Conservation (phyloP, 2,888 invertebrate genomes). For the Ornithoptera alexandrae region DNA sequence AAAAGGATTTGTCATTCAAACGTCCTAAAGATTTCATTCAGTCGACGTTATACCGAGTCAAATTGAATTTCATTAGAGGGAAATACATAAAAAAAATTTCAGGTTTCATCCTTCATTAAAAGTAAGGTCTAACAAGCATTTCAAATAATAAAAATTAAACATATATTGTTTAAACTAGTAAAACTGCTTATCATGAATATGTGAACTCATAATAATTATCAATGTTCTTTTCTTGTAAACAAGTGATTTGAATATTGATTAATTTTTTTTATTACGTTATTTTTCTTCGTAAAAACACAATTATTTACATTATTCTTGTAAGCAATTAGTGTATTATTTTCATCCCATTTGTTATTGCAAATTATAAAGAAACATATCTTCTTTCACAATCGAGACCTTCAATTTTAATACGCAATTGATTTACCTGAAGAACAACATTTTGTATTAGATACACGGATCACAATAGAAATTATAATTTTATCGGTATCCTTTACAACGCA, state of each 20-base stretch:
- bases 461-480: not conserved
- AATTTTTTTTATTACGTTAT: not conserved
- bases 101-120: not conserved
- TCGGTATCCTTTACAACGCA: not conserved
- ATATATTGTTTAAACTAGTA: not conserved
- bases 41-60: not conserved
- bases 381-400: not conserved
- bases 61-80: not conserved
- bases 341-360: not conserved
- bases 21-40: not conserved
- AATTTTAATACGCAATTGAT: slow-evolving; percentile 1
- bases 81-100: not conserved
- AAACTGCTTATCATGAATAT: too few relatives aligned
- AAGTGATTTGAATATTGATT: not conserved
- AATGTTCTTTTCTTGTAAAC: too few relatives aligned
- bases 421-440: not conserved
- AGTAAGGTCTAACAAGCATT: not conserved
- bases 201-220: too few relatives aligned
- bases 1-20: not conserved
- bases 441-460: not conserved
- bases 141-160: not conserved
- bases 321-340: not conserved
- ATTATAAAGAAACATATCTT: not conserved
- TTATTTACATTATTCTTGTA: not conserved
- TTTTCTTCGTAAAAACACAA: not conserved